These are phyloP conservation scores for Lymantria dispar DNA, from an alignment of 2,888 invertebrate genomes.

Conservation along the genomic window DNA sequence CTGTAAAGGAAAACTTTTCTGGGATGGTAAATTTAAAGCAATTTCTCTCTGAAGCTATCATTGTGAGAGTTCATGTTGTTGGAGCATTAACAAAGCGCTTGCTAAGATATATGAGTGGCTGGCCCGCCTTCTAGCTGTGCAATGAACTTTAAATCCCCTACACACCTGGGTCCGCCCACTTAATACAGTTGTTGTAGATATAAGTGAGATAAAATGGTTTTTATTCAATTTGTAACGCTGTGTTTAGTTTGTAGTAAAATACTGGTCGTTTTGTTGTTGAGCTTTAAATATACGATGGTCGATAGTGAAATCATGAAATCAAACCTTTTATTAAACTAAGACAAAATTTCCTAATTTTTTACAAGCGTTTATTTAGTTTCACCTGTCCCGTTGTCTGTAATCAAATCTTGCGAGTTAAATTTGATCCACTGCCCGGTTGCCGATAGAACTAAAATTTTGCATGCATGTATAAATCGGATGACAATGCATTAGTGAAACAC, in stretches of 20 bases:
- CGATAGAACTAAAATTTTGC: too few relatives aligned
- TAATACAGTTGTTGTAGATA: constrained; percentile 71
- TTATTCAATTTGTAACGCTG: constrained; percentile 18
- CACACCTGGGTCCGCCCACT: constrained; percentile 71
- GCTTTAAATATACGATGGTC: too few relatives aligned
- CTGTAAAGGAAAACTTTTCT: background rate
- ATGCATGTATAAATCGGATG: too few relatives aligned
- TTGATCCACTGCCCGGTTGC: too few relatives aligned
- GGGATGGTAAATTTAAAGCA: background rate
- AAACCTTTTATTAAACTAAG: too few relatives aligned
- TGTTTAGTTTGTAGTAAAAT: background rate
- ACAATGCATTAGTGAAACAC: too few relatives aligned
- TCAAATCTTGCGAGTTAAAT: too few relatives aligned
- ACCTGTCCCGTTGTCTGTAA: too few relatives aligned
- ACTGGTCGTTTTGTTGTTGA: too few relatives aligned
- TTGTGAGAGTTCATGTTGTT: constrained; percentile 43
- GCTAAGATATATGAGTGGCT: constrained; percentile 66
- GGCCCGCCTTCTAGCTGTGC: constrained; percentile 70
- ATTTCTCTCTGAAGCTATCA: background rate
- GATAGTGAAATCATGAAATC: too few relatives aligned
- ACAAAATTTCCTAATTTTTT: too few relatives aligned
- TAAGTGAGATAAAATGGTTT: constrained; percentile 65
- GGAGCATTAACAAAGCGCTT: constrained; percentile 63
- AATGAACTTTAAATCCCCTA: constrained; percentile 77
- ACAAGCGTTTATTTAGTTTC: too few relatives aligned